phyloP scores from a whole-genome alignment of 2,888 invertebrate genomes.

The Acrobasis suavella region DNA sequence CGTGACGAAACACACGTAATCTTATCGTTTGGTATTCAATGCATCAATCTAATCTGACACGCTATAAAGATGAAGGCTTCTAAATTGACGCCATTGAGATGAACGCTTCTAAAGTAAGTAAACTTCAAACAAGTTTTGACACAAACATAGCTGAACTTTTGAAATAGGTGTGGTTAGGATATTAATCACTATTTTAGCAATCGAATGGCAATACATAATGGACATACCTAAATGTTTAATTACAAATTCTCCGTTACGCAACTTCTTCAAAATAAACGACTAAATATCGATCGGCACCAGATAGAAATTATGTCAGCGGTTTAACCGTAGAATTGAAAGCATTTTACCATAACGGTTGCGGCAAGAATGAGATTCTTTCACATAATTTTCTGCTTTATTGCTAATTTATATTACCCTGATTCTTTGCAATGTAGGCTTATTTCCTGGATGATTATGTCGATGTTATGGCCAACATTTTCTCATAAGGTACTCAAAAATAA shows the following conservation, averaged over 20 bases:
- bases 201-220: slow-evolving; percentile 1
- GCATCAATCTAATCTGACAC: slow-evolving; percentile 13
- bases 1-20: slow-evolving; percentile 17
- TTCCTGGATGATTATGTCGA: slow-evolving; percentile 4
- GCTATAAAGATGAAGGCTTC: neutral
- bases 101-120: slow-evolving; percentile 7
- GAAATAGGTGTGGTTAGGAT: neutral
- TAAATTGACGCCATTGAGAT: neutral
- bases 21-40: slow-evolving; percentile 14
- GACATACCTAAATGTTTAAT: slow-evolving; percentile 1
- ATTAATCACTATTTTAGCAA: neutral
- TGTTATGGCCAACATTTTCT: neutral
- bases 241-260: slow-evolving; percentile 9
- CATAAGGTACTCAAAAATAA: neutral
- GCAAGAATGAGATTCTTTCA: slow-evolving; percentile 17
- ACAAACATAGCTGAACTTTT: neutral
- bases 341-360: slow-evolving; percentile 17
- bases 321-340: slow-evolving; percentile 12
- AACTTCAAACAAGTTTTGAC: slow-evolving; percentile 12
- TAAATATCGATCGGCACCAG: neutral
- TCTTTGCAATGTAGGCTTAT: neutral
- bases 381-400: slow-evolving; percentile 14
- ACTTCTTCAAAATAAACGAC: slow-evolving; percentile 2
- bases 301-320: slow-evolving; percentile 6
- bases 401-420: slow-evolving; percentile 3